These are phyloP conservation scores for Python bivittatus DNA, from an alignment of 2,113 vertebrate species.

Conservation along the genomic window DNA sequence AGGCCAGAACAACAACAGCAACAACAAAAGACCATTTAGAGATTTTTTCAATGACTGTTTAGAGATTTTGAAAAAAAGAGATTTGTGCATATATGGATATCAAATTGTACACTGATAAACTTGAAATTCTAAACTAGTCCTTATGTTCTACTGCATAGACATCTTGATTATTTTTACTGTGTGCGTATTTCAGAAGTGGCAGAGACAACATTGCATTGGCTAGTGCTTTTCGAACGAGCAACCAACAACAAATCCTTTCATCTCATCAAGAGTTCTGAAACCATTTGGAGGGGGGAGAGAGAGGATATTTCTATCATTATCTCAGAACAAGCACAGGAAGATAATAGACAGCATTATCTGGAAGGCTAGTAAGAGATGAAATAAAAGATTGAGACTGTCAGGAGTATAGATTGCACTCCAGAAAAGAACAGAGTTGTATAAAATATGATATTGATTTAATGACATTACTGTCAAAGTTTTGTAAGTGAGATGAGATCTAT, in stretches of 20 bases:
- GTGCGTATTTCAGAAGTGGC: not conserved
- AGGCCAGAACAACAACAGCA: not conserved
- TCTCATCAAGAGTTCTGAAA: not conserved
- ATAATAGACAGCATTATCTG: constrained; percentile 30
- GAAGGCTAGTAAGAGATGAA: constrained; percentile 44
- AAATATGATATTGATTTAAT: constrained; percentile 9
- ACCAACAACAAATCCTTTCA: constrained; percentile 31
- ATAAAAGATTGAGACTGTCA: constrained; percentile 46
- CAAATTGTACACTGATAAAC: not conserved
- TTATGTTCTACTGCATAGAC: not conserved
- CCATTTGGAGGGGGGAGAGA: not conserved
- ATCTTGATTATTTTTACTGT: not conserved
- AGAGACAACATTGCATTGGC: fast-evolving
- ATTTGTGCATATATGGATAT: not conserved
- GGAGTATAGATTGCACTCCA: not conserved
- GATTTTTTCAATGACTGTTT: too few species aligned
- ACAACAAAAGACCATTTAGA: too few species aligned
- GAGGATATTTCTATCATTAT: constrained; percentile 1
- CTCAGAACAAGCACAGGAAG: constrained; percentile 20
- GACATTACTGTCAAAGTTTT: not conserved
- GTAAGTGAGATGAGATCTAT: constrained; percentile 13
- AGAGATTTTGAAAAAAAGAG: too few species aligned
- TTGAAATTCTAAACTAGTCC: not conserved
- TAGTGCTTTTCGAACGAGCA: not conserved
- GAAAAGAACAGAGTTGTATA: not conserved